phyloP scores from a whole-genome alignment of 2,113 vertebrate genomes.

The Tachysurus fulvidraco region DNA sequence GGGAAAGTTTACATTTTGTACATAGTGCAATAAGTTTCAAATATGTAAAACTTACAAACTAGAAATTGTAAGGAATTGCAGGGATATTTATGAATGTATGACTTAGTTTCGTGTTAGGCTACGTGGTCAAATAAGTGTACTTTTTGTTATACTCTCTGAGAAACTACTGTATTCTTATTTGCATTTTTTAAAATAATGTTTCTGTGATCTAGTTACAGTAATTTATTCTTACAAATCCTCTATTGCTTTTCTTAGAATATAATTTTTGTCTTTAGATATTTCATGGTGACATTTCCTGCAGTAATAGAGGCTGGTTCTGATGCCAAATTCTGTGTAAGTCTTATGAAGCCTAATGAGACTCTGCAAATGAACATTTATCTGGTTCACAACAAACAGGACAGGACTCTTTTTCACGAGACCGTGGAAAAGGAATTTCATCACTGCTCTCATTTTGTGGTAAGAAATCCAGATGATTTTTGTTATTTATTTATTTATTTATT shows the following conservation, averaged over 20 bases:
- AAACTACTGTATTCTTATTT: no score
- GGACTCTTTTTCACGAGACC: constrained; percentile 28
- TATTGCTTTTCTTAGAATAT: neutral
- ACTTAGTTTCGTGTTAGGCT: no score
- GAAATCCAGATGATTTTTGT: neutral
- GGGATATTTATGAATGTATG: no score
- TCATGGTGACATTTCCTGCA: constrained; percentile 67
- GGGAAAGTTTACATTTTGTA: no score
- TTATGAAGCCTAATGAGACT: constrained; percentile 64
- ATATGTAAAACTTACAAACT: no score
- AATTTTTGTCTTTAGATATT: constrained; percentile 33
- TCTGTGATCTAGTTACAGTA: no score
- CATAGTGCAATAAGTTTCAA: no score
- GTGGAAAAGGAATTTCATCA: constrained; percentile 51
- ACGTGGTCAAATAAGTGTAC: no score
- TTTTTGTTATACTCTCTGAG: no score
- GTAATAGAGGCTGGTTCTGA: constrained; percentile 63
- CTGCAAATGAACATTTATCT: constrained; percentile 63
- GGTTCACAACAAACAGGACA: constrained; percentile 15
- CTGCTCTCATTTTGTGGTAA: constrained; percentile 62
- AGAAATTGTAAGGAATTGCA: no score
- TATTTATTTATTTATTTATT: no score
- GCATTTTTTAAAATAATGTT: no score
- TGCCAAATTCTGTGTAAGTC: constrained; percentile 61
- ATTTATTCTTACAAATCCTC: neutral